Evolutionary conservation across 2,888 invertebrate genomes (phyloP).

Genomic region (Bellardia pandia): DNA sequence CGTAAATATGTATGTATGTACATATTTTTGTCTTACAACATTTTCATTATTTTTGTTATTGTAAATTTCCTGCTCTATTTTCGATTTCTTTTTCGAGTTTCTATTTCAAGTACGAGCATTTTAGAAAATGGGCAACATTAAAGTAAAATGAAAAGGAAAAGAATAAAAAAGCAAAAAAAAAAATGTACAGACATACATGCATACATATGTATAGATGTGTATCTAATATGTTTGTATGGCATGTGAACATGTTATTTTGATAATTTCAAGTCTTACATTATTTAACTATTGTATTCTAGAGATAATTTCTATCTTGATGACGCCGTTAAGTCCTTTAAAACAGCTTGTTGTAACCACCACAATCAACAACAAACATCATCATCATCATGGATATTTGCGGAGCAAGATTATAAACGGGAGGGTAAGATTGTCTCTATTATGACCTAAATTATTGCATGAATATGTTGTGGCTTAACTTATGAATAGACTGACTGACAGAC

Average conservation of each 20-base stretch:
- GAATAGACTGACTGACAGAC: conserved; percentile 29
- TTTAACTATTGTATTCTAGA: conserved; percentile 8
- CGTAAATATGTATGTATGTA: not conserved
- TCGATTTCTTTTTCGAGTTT: conserved; percentile 1
- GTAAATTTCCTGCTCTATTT: conserved; percentile 4
- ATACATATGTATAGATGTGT: no score
- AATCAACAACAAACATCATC: not conserved
- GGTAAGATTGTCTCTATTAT: conserved; percentile 32
- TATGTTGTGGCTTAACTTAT: conserved; percentile 34
- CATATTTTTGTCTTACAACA: not conserved
- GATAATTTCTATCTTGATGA: conserved; percentile 43
- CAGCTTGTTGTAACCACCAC: conserved; percentile 36
- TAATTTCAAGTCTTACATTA: conserved; percentile 61
- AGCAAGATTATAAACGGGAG: no score
- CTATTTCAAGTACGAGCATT: conserved; percentile 37
- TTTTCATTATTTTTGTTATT: not conserved
- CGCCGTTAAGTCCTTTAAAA: conserved; percentile 66
- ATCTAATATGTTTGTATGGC: conserved; percentile 21
- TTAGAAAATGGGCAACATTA: not conserved
- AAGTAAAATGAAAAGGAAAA: conserved; percentile 11
- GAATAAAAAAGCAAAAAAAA: no score
- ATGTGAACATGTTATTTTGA: conserved; percentile 64
- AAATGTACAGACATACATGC: no score
- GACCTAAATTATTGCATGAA: conserved; percentile 65
- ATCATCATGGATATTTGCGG: not conserved